phyloP scores from a whole-genome alignment of 2,113 vertebrate species.

The Paralichthys olivaceus region DNA sequence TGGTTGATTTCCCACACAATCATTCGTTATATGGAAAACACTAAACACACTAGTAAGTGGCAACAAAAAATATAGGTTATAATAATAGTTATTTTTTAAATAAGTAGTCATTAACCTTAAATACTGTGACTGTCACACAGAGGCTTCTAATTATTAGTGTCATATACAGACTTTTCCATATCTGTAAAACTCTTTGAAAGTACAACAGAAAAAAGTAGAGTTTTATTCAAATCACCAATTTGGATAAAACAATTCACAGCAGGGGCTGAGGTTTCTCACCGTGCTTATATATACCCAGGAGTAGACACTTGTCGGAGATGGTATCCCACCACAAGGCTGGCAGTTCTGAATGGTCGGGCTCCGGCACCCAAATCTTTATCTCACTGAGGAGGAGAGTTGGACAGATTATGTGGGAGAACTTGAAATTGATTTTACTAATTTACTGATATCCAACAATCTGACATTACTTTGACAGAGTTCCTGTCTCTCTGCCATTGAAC shows the following conservation, averaged over 20 bases:
- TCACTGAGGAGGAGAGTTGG: slow-evolving; percentile 81
- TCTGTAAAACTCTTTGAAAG: neutral
- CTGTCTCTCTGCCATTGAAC: neutral
- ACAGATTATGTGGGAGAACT: neutral
- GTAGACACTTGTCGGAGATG: slow-evolving; percentile 93
- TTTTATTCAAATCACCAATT: neutral
- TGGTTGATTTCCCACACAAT: slow-evolving; percentile 30
- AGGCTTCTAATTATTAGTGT: neutral
- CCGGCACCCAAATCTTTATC: slow-evolving; percentile 96
- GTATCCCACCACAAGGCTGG: slow-evolving; percentile 96
- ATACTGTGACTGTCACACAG: neutral
- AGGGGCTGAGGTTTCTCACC: slow-evolving; percentile 82
- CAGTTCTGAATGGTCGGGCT: slow-evolving; percentile 94
- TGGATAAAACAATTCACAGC: neutral
- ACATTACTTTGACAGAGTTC: neutral
- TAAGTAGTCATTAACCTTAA: neutral
- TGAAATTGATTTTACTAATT: neutral
- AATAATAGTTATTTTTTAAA: too few relatives aligned
- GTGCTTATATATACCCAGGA: slow-evolving; percentile 96
- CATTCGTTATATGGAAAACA: neutral
- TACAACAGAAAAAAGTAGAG: too few relatives aligned
- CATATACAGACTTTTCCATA: neutral
- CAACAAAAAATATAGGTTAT: too few relatives aligned
- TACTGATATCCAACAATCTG: neutral
- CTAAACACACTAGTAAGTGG: neutral